A percentile compares a stretch with the other conserved stretches of the same genome.
These are phyloP conservation scores for Pseudoips prasinana DNA, from an alignment of 2,888 invertebrate species.

Conservation along the genomic window DNA sequence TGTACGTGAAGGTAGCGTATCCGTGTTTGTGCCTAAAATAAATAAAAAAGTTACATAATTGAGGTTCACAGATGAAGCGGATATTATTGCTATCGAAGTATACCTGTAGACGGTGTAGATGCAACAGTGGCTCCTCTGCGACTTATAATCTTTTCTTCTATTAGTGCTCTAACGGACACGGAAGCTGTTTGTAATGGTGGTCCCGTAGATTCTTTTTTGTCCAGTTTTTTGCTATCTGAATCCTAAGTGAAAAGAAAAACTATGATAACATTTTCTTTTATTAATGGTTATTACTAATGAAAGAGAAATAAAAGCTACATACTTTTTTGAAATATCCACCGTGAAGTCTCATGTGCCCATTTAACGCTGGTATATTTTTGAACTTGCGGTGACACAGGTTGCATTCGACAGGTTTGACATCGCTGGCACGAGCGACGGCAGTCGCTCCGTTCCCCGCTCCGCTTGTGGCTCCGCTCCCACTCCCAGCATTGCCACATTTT, in stretches of 20 bases:
- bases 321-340: constrained; percentile 98
- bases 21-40: constrained; percentile 50
- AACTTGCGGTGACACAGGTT: constrained; percentile 97
- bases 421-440: constrained; percentile 69
- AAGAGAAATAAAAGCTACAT: constrained; percentile 22
- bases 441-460: constrained; percentile 41
- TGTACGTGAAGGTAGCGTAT: constrained; percentile 51
- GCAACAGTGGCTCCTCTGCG: constrained; percentile 84
- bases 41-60: no score
- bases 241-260: constrained; percentile 75
- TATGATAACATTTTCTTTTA: background rate
- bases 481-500: constrained; percentile 51
- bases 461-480: constrained; percentile 48
- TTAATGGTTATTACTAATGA: background rate
- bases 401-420: constrained; percentile 95
- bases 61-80: no score
- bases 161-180: constrained; percentile 93
- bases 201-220: constrained; percentile 91
- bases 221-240: constrained; percentile 91
- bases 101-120: constrained; percentile 55
- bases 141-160: constrained; percentile 96
- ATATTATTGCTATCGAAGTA: background rate
- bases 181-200: constrained; percentile 96
- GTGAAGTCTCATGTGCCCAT: constrained; percentile 98
- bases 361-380: constrained; percentile 98